These are phyloP conservation scores for Heloderma charlesbogerti DNA, from an alignment of 2,113 vertebrate species.

Conservation along the genomic window DNA sequence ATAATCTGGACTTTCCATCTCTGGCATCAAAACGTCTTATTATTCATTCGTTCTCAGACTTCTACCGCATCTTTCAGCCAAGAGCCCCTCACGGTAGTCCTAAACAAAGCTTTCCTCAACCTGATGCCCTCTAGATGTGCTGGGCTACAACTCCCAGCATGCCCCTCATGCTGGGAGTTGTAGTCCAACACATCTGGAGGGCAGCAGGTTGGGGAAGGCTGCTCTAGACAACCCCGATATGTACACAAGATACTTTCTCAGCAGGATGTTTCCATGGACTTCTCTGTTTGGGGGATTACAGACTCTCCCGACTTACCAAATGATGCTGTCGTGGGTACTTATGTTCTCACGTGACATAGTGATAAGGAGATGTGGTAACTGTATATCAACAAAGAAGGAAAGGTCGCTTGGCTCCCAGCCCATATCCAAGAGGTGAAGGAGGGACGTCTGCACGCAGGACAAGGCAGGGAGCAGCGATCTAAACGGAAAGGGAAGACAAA, in stretches of 20 bases:
- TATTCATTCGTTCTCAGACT: background rate
- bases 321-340: constrained; percentile 90
- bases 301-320: constrained; percentile 82
- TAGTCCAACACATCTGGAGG: too few relatives aligned
- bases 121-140: too few relatives aligned
- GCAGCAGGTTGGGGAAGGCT: too few relatives aligned
- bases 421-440: constrained; percentile 94
- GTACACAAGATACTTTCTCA: too few relatives aligned
- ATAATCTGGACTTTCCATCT: too few relatives aligned
- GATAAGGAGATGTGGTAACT: constrained; percentile 91
- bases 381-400: constrained; percentile 89
- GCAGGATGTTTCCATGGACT: background rate
- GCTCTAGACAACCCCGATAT: background rate
- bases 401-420: constrained; percentile 93
- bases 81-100: background rate
- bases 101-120: background rate
- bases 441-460: constrained; percentile 92
- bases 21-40: too few relatives aligned
- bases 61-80: background rate
- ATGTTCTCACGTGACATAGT: constrained; percentile 95
- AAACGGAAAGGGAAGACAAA: constrained; percentile 36
- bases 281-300: background rate
- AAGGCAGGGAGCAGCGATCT: constrained; percentile 92
- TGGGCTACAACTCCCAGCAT: too few relatives aligned
- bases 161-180: too few relatives aligned